Evolutionary conservation across 1,140 invertebrate species (phyloP).

Genomic region (Magallana gigas): DNA sequence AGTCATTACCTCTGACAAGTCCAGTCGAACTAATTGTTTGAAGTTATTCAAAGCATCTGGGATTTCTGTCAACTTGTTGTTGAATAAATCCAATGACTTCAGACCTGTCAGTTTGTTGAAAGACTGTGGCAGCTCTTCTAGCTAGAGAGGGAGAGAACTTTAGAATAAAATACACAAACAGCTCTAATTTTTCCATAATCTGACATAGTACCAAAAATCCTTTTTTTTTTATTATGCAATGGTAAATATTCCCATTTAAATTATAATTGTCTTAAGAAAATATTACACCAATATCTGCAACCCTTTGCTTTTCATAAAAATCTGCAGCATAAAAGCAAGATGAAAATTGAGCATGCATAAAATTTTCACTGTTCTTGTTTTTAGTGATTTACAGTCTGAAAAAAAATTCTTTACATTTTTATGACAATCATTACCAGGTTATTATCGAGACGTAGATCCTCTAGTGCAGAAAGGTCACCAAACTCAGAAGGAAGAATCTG

Average conservation of each 20-base stretch:
- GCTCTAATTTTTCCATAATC: no score
- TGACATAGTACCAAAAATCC: no score
- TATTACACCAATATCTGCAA: no score
- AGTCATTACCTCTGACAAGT: conserved; percentile 66
- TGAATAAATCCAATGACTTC: conserved; percentile 72
- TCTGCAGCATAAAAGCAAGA: no score
- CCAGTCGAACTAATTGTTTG: conserved; percentile 66
- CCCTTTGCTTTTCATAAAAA: no score
- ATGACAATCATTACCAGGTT: conserved; percentile 65
- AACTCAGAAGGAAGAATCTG: conserved; percentile 69
- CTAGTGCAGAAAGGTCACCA: conserved; percentile 67
- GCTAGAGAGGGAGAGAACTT: conserved; percentile 51
- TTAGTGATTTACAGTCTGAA: no score
- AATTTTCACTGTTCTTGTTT: no score
- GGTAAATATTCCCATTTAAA: no score
- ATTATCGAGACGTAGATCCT: conserved; percentile 72
- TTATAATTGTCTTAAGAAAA: no score
- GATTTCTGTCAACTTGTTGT: conserved; percentile 70
- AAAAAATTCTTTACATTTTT: no score
- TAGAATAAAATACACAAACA: neutral
- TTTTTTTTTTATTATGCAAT: no score
- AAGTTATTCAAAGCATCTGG: conserved; percentile 64
- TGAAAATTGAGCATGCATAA: no score
- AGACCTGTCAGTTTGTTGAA: conserved; percentile 68
- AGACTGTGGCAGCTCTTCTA: conserved; percentile 73